These are phyloP conservation scores for Microcaecilia unicolor DNA, from an alignment of 2,797 vertebrate species.

Conservation along the genomic window DNA sequence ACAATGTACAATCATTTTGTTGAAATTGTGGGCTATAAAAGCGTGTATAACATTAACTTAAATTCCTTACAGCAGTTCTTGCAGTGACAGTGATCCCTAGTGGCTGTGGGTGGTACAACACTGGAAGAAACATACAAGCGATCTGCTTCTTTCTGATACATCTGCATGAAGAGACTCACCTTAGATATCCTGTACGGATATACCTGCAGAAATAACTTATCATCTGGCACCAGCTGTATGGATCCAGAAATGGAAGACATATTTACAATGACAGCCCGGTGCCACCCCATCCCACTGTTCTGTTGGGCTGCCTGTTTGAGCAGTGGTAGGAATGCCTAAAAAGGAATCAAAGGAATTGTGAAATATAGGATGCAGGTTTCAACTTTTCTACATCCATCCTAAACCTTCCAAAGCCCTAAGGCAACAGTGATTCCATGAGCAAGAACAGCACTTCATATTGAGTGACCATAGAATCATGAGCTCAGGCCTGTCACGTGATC, in stretches of 20 bases:
- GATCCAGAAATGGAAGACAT: conserved; percentile 57
- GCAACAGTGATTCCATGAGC: too few relatives aligned
- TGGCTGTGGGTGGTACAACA: too few relatives aligned
- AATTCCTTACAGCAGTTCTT: too few relatives aligned
- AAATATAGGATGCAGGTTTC: not conserved
- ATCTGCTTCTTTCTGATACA: not conserved
- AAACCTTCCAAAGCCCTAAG: not conserved
- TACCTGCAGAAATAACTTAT: conserved; percentile 32
- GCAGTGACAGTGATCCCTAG: too few relatives aligned
- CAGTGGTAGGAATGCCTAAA: conserved; percentile 40
- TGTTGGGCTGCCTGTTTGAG: conserved; percentile 50
- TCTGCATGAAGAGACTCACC: conserved; percentile 28
- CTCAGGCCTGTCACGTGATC: too few relatives aligned
- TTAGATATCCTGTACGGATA: conserved; percentile 69
- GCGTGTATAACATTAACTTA: too few relatives aligned
- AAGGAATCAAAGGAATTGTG: too few relatives aligned
- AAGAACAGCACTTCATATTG: too few relatives aligned
- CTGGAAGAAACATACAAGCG: too few relatives aligned
- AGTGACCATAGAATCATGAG: too few relatives aligned
- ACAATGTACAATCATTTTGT: too few relatives aligned
- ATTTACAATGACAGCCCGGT: conserved; percentile 59
- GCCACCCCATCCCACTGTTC: conserved; percentile 50
- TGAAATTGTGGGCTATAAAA: too few relatives aligned
- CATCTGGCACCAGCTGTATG: conserved; percentile 35
- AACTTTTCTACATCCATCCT: not conserved